A percentile compares a stretch with the other conserved stretches of the same genome.
Conservation (phyloP, 2,888 invertebrate genomes). For the Drosophila nigricruria region DNA sequence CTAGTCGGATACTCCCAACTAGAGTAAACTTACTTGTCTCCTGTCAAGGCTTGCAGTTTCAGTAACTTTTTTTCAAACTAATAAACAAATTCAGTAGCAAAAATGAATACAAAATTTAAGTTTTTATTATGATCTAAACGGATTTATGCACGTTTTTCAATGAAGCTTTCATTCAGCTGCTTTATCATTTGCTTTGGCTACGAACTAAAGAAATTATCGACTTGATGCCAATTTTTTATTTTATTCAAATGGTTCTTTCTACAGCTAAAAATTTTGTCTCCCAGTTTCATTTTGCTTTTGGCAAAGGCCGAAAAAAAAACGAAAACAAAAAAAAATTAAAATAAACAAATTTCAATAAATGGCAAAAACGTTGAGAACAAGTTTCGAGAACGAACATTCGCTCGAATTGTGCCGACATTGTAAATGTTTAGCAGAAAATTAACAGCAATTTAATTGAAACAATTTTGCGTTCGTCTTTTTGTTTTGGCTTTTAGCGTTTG, state of each 20-base stretch:
- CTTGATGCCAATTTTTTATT: constrained; percentile 52
- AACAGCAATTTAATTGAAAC: constrained; percentile 73
- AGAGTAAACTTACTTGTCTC: background rate
- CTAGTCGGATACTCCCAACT: constrained; percentile 3
- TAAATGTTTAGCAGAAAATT: constrained; percentile 77
- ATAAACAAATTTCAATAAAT: constrained; percentile 55
- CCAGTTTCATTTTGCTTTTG: constrained; percentile 28
- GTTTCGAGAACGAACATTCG: constrained; percentile 48
- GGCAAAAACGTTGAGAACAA: constrained; percentile 58
- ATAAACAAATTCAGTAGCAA: background rate
- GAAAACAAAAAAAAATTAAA: constrained; percentile 12
- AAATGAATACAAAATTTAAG: background rate
- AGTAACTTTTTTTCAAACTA: background rate
- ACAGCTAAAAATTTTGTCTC: constrained; percentile 22
- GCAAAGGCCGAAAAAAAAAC: constrained; percentile 33
- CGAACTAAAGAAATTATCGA: constrained; percentile 55
- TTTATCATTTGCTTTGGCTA: constrained; percentile 17
- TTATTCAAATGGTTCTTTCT: constrained; percentile 26
- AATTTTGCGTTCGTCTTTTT: constrained; percentile 39
- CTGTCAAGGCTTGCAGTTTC: background rate
- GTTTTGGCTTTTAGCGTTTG: constrained; percentile 15
- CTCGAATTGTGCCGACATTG: constrained; percentile 58
- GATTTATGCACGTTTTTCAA: constrained; percentile 41
- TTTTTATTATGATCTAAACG: constrained; percentile 24
- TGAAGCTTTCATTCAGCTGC: constrained; percentile 35